Percentiles rank a stretch among this genome's conserved stretches.
Conservation (phyloP, 1,140 invertebrate species). For the Danaus melanippus region DNA sequence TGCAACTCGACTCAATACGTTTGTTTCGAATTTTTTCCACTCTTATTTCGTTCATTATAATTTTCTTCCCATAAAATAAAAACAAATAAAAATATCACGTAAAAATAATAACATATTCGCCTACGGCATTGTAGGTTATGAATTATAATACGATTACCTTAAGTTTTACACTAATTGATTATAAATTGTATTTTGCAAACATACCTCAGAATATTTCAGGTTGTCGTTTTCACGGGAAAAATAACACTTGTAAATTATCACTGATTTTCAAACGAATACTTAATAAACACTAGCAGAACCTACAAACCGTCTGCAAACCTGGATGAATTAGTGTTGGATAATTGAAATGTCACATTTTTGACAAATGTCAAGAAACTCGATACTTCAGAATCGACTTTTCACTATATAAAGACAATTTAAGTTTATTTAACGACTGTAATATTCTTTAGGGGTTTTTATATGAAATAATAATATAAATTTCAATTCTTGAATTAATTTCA, state of each 20-base stretch:
- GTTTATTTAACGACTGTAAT: too few relatives aligned
- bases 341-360: conserved; percentile 2
- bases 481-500: too few relatives aligned
- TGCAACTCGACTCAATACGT: too few relatives aligned
- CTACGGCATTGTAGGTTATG: conserved; percentile 34
- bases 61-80: background rate
- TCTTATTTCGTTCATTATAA: background rate
- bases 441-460: too few relatives aligned
- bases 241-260: conserved; percentile 64
- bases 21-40: background rate
- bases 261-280: conserved; percentile 52
- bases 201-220: conserved; percentile 31
- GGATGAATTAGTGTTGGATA: conserved; percentile 29
- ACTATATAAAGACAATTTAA: too few relatives aligned
- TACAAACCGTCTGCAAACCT: conserved; percentile 43
- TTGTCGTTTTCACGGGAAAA: conserved; percentile 24
- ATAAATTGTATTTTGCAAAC: conserved; percentile 18
- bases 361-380: conserved; percentile 24
- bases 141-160: conserved; percentile 11
- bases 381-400: too few relatives aligned
- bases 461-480: too few relatives aligned
- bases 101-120: conserved; percentile 10
- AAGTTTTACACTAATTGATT: conserved; percentile 11
- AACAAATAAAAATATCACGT: background rate
- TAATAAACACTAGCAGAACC: conserved; percentile 53